Evolutionary conservation across 2,888 invertebrate genomes (phyloP).

Genomic region (Acanthosepion esculentum): DNA sequence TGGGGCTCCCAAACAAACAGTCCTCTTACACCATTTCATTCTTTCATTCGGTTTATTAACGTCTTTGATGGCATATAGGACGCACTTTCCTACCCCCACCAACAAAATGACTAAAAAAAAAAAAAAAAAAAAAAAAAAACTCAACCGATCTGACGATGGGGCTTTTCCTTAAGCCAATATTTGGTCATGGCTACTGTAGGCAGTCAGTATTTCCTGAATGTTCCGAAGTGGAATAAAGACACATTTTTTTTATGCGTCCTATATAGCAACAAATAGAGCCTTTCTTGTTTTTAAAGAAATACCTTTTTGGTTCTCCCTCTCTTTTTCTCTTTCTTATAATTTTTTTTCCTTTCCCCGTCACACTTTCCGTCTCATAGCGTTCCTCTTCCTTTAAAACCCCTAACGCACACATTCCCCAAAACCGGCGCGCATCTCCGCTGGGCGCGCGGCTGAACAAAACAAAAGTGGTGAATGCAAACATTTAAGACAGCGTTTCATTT

Average conservation of each 20-base stretch:
- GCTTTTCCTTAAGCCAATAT: background rate
- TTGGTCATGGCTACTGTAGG: background rate
- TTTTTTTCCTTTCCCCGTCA: background rate
- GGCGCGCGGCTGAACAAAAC: background rate
- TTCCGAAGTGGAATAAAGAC: background rate
- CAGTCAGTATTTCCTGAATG: constrained; percentile 15
- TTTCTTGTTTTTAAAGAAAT: background rate
- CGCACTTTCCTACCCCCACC: background rate
- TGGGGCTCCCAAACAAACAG: background rate
- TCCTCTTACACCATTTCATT: background rate
- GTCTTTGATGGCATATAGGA: background rate
- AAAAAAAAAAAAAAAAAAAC: background rate
- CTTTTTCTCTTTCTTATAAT: background rate
- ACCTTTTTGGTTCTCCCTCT: background rate
- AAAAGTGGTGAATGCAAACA: background rate
- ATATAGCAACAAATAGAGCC: background rate
- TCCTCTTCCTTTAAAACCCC: background rate
- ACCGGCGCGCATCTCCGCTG: background rate
- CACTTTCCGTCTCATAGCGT: background rate
- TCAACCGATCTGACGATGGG: background rate
- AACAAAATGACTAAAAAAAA: background rate
- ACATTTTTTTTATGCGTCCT: background rate
- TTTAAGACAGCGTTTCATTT: background rate
- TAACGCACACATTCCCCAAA: too few species aligned
- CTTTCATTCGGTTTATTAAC: background rate